Evolutionary conservation across 2,888 invertebrate species (phyloP).

Genomic region (Drosophila meridionalis): DNA sequence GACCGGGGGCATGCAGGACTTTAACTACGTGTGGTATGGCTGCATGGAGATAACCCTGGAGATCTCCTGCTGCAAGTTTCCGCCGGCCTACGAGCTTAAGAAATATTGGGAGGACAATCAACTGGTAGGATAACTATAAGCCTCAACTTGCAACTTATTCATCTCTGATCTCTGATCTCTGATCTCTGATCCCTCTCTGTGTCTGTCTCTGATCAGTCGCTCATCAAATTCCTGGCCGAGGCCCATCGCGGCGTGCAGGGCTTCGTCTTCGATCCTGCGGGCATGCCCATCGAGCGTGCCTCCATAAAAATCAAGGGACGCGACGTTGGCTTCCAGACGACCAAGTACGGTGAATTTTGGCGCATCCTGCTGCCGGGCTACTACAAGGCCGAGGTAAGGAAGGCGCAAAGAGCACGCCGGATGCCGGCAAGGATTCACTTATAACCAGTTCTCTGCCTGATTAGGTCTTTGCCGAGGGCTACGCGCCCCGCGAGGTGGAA

Average conservation of each 20-base stretch:
- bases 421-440: background rate
- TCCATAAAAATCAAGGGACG: conserved; percentile 92
- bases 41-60: conserved; percentile 98
- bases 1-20: conserved; percentile 90
- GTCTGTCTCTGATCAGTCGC: conserved; percentile 78
- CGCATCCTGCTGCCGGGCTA: conserved; percentile 94
- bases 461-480: conserved; percentile 94
- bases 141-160: too few species aligned
- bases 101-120: conserved; percentile 96
- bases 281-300: conserved; percentile 92
- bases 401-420: conserved; percentile 44
- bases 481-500: conserved; percentile 92
- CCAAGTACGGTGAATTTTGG: conserved; percentile 98
- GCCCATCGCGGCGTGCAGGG: conserved; percentile 96
- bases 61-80: conserved; percentile 97
- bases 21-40: conserved; percentile 96
- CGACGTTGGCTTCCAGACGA: conserved; percentile 93
- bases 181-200: background rate
- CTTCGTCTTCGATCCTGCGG: conserved; percentile 91
- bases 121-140: conserved; percentile 86
- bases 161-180: background rate
- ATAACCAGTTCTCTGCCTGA: background rate
- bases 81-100: conserved; percentile 91
- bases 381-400: conserved; percentile 95
- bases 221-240: conserved; percentile 93